Evolutionary conservation across 2,888 invertebrate species (phyloP), one percentile per base, ranked within the genome.

Genomic region (Zootermopsis nevadensis): DNA sequence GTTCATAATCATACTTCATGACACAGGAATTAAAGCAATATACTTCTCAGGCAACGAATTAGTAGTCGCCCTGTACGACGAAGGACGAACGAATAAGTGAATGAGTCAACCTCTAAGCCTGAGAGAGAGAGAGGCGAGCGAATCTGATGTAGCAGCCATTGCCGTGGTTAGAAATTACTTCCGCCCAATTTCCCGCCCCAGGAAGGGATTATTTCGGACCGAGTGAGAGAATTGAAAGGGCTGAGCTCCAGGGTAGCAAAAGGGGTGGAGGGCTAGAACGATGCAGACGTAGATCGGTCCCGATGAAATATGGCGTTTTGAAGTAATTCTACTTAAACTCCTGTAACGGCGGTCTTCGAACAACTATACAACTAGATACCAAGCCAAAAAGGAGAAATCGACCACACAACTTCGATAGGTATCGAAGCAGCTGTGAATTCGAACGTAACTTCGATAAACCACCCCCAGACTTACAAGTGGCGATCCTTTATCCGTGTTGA

Each of bases 151-250:
- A 42, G 76, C 76, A 12, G 48, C 77, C 77, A 77, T 53, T 77
- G 60, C 55, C 79, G 79, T 55, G 79, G 79, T 79, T 79, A 79
- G 60, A 60, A 79, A 79, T 79, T 79, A 79, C 60, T 79, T 79
- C 79, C 79, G 79, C 79, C 79, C 79, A 79, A 79, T 79, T 79
- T 79, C 79, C 79, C 79, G 79, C 79, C 79, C 33, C 79, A 79
- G 79, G 79, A 79, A 79, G 55, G 79, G 79, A 79, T 79, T 79
- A 79, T 79, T 79, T 79, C 79, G 79, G 79, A 79, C 79, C 24
- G 55, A 79, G 79, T 79, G 79, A 55, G 79, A 79, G 79, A 79
- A 79, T 79, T 79, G 79, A 79, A 79, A 79, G 60, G 79, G 55
- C 60, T 55, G 33, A 60, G 79, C 74, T 74, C 38, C 38, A 74